A percentile compares a stretch with the other conserved stretches of the same genome.
Evolutionary conservation across 92 coral and sea anemone genomes (phyloP).

Genomic region (Pocillopora meandrina): DNA sequence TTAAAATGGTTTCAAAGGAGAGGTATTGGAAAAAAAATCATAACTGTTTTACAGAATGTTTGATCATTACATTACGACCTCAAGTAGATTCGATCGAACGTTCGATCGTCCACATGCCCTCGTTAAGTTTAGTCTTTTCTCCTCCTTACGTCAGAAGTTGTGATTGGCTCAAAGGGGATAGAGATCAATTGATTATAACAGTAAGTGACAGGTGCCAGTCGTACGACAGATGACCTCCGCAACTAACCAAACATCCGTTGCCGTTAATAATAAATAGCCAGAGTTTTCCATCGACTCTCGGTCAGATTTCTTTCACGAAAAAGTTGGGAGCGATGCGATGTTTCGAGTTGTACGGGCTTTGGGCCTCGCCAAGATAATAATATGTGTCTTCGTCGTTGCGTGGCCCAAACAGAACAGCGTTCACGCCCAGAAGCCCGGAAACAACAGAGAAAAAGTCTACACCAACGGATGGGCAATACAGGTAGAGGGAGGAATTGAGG

Average conservation of each 20-base stretch:
- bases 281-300: constrained; percentile 60
- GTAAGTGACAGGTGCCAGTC: constrained; percentile 80
- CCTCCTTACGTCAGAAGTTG: constrained; percentile 59
- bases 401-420: constrained; percentile 24
- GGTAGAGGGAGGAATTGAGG: constrained; percentile 82
- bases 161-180: constrained; percentile 69
- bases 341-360: constrained; percentile 76
- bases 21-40: background rate
- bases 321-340: constrained; percentile 97
- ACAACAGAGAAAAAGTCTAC: constrained; percentile 67
- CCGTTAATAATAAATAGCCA: constrained; percentile 76
- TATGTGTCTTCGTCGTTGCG: constrained; percentile 48
- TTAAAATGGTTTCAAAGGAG: too few relatives aligned
- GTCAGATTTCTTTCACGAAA: constrained; percentile 55
- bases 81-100: too few relatives aligned
- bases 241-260: constrained; percentile 72
- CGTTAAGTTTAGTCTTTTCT: constrained; percentile 26
- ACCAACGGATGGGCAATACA: constrained; percentile 99
- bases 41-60: background rate
- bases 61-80: background rate
- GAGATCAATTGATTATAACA: constrained; percentile 75
- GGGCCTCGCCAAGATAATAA: constrained; percentile 71
- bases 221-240: constrained; percentile 75
- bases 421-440: constrained; percentile 33
- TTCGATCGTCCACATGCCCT: constrained; percentile 14